Base-by-base conservation (phyloP, 2,113 vertebrate genomes). In the Platichthys stellatus region DNA sequence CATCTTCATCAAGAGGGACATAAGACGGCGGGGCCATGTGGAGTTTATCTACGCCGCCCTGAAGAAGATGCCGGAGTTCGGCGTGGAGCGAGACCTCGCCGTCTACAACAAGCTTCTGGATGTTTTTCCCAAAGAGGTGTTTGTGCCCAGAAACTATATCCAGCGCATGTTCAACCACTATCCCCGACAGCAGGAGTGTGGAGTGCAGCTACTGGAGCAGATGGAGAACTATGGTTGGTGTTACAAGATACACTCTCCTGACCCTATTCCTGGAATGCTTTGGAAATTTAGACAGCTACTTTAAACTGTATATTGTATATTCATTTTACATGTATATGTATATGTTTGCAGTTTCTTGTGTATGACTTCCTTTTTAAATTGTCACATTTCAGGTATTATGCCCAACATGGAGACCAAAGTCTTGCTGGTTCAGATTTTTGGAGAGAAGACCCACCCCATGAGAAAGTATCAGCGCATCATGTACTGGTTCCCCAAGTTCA, bases 31-130 rank as follows among this genome's bases (percentile, higher is more conserved):
- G 0, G 97, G 96, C 3, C 96, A 97, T 0, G 93, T 98, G 26
- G 97, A 98, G 86, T 96, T 98, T 38, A 97, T 98, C 80, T 97
- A 98, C 23, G 92, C 96, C 0, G 96, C 97, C 3, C 85, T 97
- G 75, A 93, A 88, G 78, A 95, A 95, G 92, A 98, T 98, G 96
- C 92, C 86, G 0, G 94, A 96, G 60, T 98, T 94, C 0, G 95
- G 96, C 0, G 95, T 98, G 9, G 94, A 97, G 88, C 83, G 82
- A 8, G 97, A 98, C 85, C 71, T 97, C 4, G 7, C 78, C 0
- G 83, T 96, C 63, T 98, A 98, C 89, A 96, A 98, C 94, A 92
- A 90, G 78, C 91, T 98, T 65, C 88, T 98, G 43, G 96, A 97
- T 1, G 78, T 98, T 47, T 97, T 98, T 72, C 97, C 96, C 63